Base-by-base conservation (phyloP, 2,888 invertebrate species). In the Drosophila gaucha region DNA sequence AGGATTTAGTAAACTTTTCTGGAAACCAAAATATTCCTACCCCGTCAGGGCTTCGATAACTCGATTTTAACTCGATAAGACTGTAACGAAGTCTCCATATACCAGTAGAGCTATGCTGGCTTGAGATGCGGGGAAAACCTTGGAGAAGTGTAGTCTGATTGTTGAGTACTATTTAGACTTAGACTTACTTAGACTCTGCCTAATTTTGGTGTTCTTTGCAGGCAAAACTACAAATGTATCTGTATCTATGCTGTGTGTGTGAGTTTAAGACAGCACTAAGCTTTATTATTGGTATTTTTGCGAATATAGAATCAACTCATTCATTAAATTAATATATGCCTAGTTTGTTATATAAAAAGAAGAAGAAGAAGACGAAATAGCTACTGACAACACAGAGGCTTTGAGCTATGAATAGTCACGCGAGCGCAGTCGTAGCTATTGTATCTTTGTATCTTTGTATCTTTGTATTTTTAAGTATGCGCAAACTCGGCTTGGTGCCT, bases 271-370 rank as follows among this genome's bases (percentile, higher is more conserved):
- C n/a, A 44, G 58, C 59, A 60, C 50, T 66, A 60, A 65, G 74
- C 63, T 74, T 84, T 67, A 77, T 67, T 78, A 80, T 82, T 78
- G 86, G 72, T 68, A 68, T 60, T 82, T 80, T 68, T 65, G 59
- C 75, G 79, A 82, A 80, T 77, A 55, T 59, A 47, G 67, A 66
- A 52, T 75, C 76, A 69, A 62, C 79, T 82, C 83, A 86, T 79
- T 80, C 86, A 80, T 83, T 73, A 83, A 76, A 79, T 83, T 69
- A 83, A 86, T 76, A 76, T 76, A 78, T 58, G 68, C 66, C 63
- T 59, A 49, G 43, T 31, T 73, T 60, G 41, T 24, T 18, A 59
- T 43, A 46, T 52, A 39, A 39, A 59, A 58, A 55, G 71, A 60
- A 64, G 74, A 74, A 60, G 31, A 56, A 36, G n/a, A 6, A 33